phyloP scores from a whole-genome alignment of 2,888 invertebrate species.

The Diplazon laetatorius region DNA sequence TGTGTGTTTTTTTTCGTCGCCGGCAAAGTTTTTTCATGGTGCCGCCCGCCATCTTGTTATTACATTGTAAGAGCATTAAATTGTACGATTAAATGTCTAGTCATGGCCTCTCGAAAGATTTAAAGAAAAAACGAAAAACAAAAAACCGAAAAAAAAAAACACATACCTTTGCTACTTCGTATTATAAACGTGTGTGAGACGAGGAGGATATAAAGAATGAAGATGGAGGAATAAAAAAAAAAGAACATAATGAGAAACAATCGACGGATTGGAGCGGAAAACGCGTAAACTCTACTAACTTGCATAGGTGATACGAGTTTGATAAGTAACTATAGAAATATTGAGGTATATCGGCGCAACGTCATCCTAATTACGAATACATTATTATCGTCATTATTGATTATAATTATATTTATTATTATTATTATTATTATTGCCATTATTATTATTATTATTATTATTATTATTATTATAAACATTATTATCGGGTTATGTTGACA shows the following conservation, averaged over 20 bases:
- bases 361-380: conserved; percentile 69
- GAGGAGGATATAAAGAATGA: conserved; percentile 20
- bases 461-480: conserved; percentile 39
- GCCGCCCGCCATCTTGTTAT: conserved; percentile 82
- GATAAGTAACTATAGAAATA: conserved; percentile 36
- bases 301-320: conserved; percentile 62
- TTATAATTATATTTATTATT: conserved; percentile 50
- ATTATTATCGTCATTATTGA: conserved; percentile 61
- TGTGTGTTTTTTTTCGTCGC: too few species aligned
- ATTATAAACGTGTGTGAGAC: conserved; percentile 64
- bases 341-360: conserved; percentile 67
- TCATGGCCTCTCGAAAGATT: conserved; percentile 82
- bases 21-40: conserved; percentile 78
- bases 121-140: too few species aligned
- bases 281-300: conserved; percentile 55
- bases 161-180: conserved; percentile 75
- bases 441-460: conserved; percentile 67
- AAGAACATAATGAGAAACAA: too few species aligned
- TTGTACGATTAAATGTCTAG: conserved; percentile 81
- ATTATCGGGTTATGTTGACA: conserved; percentile 54
- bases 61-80: conserved; percentile 77
- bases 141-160: conserved; percentile 39
- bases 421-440: conserved; percentile 66
- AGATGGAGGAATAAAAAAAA: conserved; percentile 22
- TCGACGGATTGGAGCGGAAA: too few species aligned